A percentile compares a stretch with the other conserved stretches of the same genome.
phyloP scores from a whole-genome alignment of 1,140 invertebrate species.

The Rhagoletis zephyria region DNA sequence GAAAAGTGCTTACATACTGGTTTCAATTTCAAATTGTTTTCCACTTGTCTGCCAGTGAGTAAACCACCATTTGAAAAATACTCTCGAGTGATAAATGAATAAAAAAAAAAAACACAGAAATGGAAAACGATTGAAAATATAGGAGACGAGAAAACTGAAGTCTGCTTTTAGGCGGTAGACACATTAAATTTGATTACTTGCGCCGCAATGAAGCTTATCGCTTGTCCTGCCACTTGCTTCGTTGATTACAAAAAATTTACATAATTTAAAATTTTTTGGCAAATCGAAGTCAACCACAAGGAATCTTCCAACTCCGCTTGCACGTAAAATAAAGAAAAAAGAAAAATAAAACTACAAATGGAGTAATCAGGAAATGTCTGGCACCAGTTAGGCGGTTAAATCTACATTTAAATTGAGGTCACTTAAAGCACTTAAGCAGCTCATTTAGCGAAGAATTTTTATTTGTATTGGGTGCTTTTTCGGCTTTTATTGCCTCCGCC shows the following conservation, averaged over 20 bases:
- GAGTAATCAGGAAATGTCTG: neutral
- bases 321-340: neutral
- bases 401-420: neutral
- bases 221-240: neutral
- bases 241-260: neutral
- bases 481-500: neutral
- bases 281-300: neutral
- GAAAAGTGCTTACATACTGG: no score
- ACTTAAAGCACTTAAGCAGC: neutral
- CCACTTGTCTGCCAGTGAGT: neutral
- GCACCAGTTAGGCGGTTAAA: slow-evolving; percentile 37
- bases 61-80: neutral
- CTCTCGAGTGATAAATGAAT: neutral
- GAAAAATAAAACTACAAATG: neutral
- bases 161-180: slow-evolving; percentile 28
- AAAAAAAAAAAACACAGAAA: no score
- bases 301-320: neutral
- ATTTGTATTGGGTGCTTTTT: neutral
- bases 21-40: no score
- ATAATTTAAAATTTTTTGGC: slow-evolving; percentile 34
- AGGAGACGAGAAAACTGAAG: neutral
- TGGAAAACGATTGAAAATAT: neutral
- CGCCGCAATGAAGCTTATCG: neutral
- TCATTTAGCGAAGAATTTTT: neutral
- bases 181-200: slow-evolving; percentile 2